phyloP scores from a whole-genome alignment of 2,888 invertebrate genomes.

The Hermaeophaga mercurialis region DNA sequence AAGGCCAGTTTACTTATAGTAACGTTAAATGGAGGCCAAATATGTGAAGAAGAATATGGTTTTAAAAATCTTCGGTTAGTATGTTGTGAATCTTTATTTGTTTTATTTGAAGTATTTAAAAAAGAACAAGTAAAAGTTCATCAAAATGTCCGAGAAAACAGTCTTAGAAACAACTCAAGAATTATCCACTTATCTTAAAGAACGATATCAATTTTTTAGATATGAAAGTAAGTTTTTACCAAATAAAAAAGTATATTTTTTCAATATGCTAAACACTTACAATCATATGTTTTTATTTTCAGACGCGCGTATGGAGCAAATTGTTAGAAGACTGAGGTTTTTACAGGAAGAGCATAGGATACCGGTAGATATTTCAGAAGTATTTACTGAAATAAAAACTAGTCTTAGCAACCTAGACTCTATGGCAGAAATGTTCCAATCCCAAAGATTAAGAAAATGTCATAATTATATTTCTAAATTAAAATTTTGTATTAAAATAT shows the following conservation, averaged over 20 bases:
- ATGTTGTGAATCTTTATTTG: no score
- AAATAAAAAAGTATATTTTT: no score
- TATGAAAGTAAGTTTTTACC: constrained; percentile 41
- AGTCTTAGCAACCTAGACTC: constrained; percentile 19
- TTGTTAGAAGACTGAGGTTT: constrained; percentile 40
- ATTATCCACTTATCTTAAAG: constrained; percentile 33
- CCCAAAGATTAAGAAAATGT: constrained; percentile 44
- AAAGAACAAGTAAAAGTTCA: neutral
- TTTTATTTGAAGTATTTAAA: no score
- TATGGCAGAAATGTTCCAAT: constrained; percentile 36
- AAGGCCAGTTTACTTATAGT: no score
- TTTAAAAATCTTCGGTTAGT: no score
- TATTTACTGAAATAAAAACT: constrained; percentile 34
- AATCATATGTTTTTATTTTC: constrained; percentile 24
- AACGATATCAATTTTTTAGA: constrained; percentile 39
- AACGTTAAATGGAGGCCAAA: no score
- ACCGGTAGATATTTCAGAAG: constrained; percentile 28
- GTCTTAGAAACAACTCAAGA: constrained; percentile 26
- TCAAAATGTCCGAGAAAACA: neutral
- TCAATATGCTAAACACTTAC: constrained; percentile 4
- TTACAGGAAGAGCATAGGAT: constrained; percentile 34
- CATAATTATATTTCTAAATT: constrained; percentile 45
- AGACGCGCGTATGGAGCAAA: constrained; percentile 42
- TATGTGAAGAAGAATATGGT: no score
- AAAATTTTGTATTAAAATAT: constrained; percentile 46